Percentiles rank a stretch among this genome's conserved stretches.
These are phyloP conservation scores for Daubentonia madagascariensis DNA, from an alignment of 2,113 vertebrate species.

Conservation along the genomic window DNA sequence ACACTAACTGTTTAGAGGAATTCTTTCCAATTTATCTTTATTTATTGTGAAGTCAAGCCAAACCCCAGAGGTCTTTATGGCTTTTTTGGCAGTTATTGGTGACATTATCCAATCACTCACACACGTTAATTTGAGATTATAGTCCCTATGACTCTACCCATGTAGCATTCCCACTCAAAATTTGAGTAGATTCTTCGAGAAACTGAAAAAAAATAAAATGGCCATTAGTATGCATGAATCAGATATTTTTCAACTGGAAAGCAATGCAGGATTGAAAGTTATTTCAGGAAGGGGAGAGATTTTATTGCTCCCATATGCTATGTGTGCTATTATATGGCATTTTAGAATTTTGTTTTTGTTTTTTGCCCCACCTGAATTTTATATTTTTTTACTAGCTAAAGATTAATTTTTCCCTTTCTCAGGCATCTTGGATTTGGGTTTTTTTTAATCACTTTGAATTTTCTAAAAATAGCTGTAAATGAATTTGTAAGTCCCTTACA, in stretches of 20 bases:
- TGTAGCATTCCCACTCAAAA: neutral
- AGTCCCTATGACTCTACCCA: neutral
- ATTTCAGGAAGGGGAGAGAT: neutral
- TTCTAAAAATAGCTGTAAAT: neutral
- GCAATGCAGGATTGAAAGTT: neutral
- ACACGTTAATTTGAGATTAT: slow-evolving; percentile 30
- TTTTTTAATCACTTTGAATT: neutral
- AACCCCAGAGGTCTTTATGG: slow-evolving; percentile 28
- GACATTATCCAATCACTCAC: slow-evolving; percentile 42
- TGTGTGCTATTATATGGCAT: neutral
- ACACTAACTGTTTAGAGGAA: slow-evolving; percentile 35
- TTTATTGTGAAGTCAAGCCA: slow-evolving; percentile 62
- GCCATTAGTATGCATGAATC: neutral
- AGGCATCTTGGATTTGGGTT: neutral
- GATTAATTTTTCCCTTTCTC: neutral
- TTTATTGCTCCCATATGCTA: neutral
- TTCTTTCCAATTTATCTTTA: slow-evolving; percentile 65
- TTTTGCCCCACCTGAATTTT: neutral
- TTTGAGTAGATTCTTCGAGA: neutral
- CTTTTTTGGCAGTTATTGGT: neutral
- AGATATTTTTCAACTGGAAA: neutral
- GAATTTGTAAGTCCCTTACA: neutral
- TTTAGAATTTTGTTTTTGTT: neutral
- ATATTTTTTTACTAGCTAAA: neutral
- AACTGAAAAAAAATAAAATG: slow-evolving; percentile 15